Evolutionary conservation across 2,888 invertebrate species (phyloP).

Genomic region (Eristalinus aeneus): DNA sequence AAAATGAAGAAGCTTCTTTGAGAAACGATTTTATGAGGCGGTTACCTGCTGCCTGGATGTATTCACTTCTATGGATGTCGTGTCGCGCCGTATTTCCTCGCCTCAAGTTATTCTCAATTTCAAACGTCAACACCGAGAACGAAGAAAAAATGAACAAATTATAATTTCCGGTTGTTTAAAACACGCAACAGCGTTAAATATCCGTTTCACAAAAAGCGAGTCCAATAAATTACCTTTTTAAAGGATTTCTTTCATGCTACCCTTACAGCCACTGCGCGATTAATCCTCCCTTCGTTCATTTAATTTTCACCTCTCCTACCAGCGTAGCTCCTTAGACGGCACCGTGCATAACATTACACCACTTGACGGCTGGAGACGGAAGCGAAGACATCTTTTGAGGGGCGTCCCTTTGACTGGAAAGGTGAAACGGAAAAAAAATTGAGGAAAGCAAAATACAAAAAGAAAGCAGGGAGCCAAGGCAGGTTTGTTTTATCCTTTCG

Average conservation of each 20-base stretch:
- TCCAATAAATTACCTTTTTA: conserved; percentile 65
- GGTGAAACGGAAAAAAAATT: conserved; percentile 11
- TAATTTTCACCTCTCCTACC: conserved; percentile 64
- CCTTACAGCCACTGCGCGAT: conserved; percentile 30
- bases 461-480: conserved; percentile 27
- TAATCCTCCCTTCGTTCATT: conserved; percentile 68
- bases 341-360: conserved; percentile 64
- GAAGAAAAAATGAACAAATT: conserved; percentile 57
- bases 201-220: conserved; percentile 49
- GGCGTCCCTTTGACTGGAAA: conserved; percentile 8
- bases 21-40: too few relatives aligned
- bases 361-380: conserved; percentile 51
- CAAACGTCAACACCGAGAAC: neutral
- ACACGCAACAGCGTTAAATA: conserved; percentile 66
- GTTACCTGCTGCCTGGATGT: too few relatives aligned
- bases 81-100: too few relatives aligned
- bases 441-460: conserved; percentile 24
- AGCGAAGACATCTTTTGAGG: conserved; percentile 64
- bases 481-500: conserved; percentile 67
- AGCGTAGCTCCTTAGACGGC: conserved; percentile 50
- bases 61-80: too few relatives aligned
- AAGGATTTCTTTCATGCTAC: conserved; percentile 38
- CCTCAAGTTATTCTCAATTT: neutral
- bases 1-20: too few relatives aligned
- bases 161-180: conserved; percentile 69